phyloP scores from a whole-genome alignment of 2,888 invertebrate species.

The Melanostoma scalare region DNA sequence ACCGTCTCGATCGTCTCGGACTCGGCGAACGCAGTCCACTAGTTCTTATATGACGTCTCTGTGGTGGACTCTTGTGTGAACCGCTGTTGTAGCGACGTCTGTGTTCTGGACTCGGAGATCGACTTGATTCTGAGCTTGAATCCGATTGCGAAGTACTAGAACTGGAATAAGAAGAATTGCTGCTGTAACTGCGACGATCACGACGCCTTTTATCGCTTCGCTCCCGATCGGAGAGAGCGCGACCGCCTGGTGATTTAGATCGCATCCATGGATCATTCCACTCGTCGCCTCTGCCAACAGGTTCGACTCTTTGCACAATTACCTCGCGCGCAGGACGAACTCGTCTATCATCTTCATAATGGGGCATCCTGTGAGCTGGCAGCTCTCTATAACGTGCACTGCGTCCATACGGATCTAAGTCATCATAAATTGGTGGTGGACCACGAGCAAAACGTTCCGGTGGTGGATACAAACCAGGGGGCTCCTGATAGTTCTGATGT shows the following conservation, averaged over 20 bases:
- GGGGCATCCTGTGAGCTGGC: constrained; percentile 84
- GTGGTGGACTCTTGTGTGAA: constrained; percentile 77
- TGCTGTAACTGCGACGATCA: constrained; percentile 80
- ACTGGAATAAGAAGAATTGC: constrained; percentile 81
- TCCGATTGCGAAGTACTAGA: constrained; percentile 88
- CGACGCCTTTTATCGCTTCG: constrained; percentile 79
- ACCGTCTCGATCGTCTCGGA: constrained; percentile 78
- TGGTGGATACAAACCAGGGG: constrained; percentile 79
- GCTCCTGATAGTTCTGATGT: constrained; percentile 75
- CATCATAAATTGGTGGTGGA: constrained; percentile 79
- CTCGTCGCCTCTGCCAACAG: constrained; percentile 88
- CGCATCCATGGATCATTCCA: constrained; percentile 98
- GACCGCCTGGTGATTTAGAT: constrained; percentile 85
- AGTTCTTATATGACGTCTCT: constrained; percentile 76
- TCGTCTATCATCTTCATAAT: constrained; percentile 84
- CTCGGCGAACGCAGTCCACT: constrained; percentile 78
- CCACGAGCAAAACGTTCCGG: constrained; percentile 78
- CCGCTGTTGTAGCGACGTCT: constrained; percentile 79
- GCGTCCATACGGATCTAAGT: constrained; percentile 81
- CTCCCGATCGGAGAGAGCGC: constrained; percentile 77
- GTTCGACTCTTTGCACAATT: constrained; percentile 88
- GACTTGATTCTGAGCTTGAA: constrained; percentile 85
- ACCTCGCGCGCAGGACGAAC: constrained; percentile 88
- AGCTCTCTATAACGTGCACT: constrained; percentile 83
- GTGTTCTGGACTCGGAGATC: constrained; percentile 79